Base-by-base conservation (phyloP, 2,888 invertebrate genomes). In the Acleris emargana region DNA sequence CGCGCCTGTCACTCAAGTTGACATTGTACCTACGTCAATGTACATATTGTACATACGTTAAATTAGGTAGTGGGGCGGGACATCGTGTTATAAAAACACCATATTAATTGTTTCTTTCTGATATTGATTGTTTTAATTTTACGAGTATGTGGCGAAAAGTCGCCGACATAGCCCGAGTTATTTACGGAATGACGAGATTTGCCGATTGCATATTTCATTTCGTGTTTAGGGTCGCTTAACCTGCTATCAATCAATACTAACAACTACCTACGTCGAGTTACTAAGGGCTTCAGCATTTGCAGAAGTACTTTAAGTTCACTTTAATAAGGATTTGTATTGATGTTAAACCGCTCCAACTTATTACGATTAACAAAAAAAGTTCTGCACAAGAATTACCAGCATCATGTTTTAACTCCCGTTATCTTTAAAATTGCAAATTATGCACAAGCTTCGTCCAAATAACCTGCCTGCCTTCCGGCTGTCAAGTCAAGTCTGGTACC, bases 381-480 rank as follows among this genome's bases (percentile, higher is more conserved):
- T 38, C 38, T 38, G 38, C 38, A 38, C 11, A 38, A 38, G 13
- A 38, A 38, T 38, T 49, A n/a, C 17, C 7, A n/a, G 17, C 16
- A 17, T 17, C 45, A n/a, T 45, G n/a, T 45, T 53, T 18, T 11
- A 45, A 58, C 11, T 50, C 54, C 60, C 60, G 60, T 66, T 66
- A 66, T 32, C 22, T 51, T n/a, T 7, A 28, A 49, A 18, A 47
- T 28, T 50, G 38, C 51, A 57, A 51, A 61, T 66, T 57, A 66
- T 61, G 11, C 7, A 13, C 28, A 58, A 51, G 55, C 2, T 5
- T 42, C 25, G 42, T 28, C 42, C 53, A 18, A 25, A 17, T 53
- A 54, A 11, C 55, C 18, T 43, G 60, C 55, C 51, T 60, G 45
- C 61, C 60, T 66, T 66, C 60, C 60, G 60, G 61, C 61, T 55